Percentiles rank a stretch among this genome's conserved stretches.
Evolutionary conservation across 2,888 invertebrate genomes (phyloP).

Genomic region (Eupithecia tripunctaria): DNA sequence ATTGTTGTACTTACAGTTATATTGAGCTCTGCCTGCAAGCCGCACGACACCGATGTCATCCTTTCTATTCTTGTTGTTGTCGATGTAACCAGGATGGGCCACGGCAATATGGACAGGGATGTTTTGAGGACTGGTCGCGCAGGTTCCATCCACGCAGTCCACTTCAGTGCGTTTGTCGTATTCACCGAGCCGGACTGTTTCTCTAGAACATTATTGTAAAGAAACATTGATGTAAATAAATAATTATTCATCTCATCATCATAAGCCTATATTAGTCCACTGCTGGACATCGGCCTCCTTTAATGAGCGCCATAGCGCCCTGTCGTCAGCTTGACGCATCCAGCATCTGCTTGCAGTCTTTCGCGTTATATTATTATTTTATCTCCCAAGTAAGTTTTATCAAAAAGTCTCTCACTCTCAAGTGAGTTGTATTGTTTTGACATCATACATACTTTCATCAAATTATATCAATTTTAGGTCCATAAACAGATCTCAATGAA

Average conservation of each 20-base stretch:
- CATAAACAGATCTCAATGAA: neutral
- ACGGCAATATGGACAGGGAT: conserved; percentile 86
- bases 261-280: no score
- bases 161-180: conserved; percentile 85
- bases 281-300: no score
- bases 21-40: conserved; percentile 69
- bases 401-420: neutral
- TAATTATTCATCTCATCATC: no score
- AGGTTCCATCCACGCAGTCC: conserved; percentile 85
- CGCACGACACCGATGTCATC: conserved; percentile 85
- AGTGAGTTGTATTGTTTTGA: no score
- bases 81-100: conserved; percentile 86
- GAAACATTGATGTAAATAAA: no score
- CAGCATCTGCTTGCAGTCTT: no score
- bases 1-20: conserved; percentile 68
- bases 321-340: no score
- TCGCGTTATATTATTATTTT: no score
- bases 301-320: no score
- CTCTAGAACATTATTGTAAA: conserved; percentile 61
- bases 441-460: no score
- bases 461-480: neutral
- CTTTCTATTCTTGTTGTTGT: conserved; percentile 75
- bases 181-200: conserved; percentile 86
- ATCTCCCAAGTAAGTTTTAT: neutral
- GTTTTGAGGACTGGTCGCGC: conserved; percentile 87